A percentile compares a stretch with the other conserved stretches of the same genome.
phyloP scores from a whole-genome alignment of 2,888 invertebrate species.

The Brenthis hecate region DNA sequence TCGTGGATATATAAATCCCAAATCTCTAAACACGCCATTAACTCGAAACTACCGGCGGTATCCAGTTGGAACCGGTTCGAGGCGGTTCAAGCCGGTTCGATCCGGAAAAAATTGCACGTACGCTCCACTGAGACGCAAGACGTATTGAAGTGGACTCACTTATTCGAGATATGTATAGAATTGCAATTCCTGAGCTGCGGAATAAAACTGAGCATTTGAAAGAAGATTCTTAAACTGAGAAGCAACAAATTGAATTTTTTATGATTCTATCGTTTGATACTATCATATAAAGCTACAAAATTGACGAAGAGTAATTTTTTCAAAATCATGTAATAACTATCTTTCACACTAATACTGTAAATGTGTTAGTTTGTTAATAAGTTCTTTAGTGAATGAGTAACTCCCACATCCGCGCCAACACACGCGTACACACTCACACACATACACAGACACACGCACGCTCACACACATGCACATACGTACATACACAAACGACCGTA shows the following conservation, averaged over 20 bases:
- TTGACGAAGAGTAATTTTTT: no score
- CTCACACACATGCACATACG: no score
- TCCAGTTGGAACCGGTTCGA: slow-evolving; percentile 21
- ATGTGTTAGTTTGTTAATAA: no score
- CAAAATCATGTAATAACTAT: no score
- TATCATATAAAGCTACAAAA: no score
- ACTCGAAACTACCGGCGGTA: slow-evolving; percentile 26
- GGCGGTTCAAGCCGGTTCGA: slow-evolving; percentile 22
- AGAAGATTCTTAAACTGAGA: neutral
- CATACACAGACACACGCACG: no score
- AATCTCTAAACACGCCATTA: slow-evolving; percentile 30
- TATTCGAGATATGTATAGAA: slow-evolving; percentile 19
- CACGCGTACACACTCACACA: no score
- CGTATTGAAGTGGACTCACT: slow-evolving; percentile 29
- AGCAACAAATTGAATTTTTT: neutral
- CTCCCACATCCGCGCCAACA: no score
- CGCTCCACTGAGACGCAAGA: slow-evolving; percentile 23
- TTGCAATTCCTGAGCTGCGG: slow-evolving; percentile 12
- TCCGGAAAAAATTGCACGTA: slow-evolving; percentile 31
- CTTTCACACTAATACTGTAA: no score
- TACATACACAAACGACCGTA: no score
- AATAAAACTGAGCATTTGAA: slow-evolving; percentile 16
- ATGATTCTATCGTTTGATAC: no score
- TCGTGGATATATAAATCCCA: slow-evolving; percentile 14
- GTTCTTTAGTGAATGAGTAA: no score